These are phyloP conservation scores for Caloenas nicobarica DNA, from an alignment of 2,113 vertebrate genomes.

Conservation along the genomic window DNA sequence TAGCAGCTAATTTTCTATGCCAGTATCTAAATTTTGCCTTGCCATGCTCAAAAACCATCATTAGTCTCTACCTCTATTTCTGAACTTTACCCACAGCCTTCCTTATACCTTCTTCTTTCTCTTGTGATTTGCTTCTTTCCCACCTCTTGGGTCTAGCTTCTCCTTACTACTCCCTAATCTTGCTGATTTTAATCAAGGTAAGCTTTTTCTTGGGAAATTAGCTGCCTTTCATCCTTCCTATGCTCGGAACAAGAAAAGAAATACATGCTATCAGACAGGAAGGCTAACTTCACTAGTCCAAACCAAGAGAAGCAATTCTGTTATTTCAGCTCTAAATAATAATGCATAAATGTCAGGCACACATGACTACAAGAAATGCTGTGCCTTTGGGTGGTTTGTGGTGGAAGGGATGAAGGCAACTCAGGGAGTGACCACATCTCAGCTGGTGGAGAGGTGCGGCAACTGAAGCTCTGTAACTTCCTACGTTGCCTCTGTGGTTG, in stretches of 20 bases:
- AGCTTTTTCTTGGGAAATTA: background rate
- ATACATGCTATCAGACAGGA: background rate
- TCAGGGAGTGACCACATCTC: background rate
- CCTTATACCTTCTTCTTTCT: background rate
- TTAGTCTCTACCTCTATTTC: background rate
- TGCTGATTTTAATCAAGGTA: background rate
- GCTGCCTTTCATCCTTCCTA: background rate
- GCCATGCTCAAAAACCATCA: background rate
- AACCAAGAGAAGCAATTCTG: background rate
- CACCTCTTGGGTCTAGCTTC: background rate
- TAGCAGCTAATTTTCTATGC: background rate
- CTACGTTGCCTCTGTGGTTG: background rate
- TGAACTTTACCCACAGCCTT: background rate
- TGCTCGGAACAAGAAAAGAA: background rate
- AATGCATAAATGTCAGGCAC: background rate
- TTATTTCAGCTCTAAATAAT: background rate
- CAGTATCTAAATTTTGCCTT: background rate
- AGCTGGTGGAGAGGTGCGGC: background rate
- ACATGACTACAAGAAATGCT: background rate
- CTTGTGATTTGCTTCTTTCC: background rate
- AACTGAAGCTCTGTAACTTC: background rate
- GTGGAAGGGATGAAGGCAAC: background rate
- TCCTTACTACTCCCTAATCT: background rate
- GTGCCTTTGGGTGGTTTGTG: background rate
- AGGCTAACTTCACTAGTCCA: background rate